Percentiles rank a stretch among this genome's conserved stretches.
phyloP scores from a whole-genome alignment of 2,797 vertebrate species.

The Corythornis leucogaster region DNA sequence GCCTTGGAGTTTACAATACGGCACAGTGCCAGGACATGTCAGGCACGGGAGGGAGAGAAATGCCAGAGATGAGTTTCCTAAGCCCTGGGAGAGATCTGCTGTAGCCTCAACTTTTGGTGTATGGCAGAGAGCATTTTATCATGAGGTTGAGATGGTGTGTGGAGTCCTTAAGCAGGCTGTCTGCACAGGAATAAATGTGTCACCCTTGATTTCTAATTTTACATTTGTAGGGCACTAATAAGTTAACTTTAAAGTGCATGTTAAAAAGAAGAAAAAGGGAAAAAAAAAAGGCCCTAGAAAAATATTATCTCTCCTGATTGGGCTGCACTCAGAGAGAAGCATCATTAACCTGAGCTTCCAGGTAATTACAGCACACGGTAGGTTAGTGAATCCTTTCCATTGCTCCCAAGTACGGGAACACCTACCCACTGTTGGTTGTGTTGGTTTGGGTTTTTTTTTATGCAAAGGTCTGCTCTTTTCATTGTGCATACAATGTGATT shows the following conservation, averaged over 20 bases:
- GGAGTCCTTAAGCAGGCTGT: background rate
- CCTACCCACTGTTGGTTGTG: conserved; percentile 10
- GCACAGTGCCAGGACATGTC: background rate
- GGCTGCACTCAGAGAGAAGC: conserved; percentile 24
- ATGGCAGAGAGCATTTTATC: rapidly evolving
- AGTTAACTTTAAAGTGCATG: conserved; percentile 42
- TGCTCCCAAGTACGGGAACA: conserved; percentile 60
- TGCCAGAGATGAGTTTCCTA: background rate
- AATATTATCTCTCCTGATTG: conserved; percentile 22
- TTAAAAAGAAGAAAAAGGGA: background rate
- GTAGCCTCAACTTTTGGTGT: rapidly evolving
- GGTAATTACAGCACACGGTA: conserved; percentile 61
- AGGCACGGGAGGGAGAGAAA: background rate
- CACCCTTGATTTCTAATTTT: background rate
- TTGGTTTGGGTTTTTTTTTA: conserved; percentile 10
- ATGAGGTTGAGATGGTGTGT: rapidly evolving
- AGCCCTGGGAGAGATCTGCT: background rate
- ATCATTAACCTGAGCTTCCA: conserved; percentile 54
- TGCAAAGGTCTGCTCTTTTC: conserved; percentile 82
- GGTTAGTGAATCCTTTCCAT: conserved; percentile 46
- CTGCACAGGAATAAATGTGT: background rate
- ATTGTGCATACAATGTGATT: conserved; percentile 78
- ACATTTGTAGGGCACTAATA: background rate
- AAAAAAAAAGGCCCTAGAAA: background rate
- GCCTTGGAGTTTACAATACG: rapidly evolving